Evolutionary conservation across 2,113 vertebrate species (phyloP), one percentile per base, ranked within the genome.

Genomic region (Fukomys damarensis): DNA sequence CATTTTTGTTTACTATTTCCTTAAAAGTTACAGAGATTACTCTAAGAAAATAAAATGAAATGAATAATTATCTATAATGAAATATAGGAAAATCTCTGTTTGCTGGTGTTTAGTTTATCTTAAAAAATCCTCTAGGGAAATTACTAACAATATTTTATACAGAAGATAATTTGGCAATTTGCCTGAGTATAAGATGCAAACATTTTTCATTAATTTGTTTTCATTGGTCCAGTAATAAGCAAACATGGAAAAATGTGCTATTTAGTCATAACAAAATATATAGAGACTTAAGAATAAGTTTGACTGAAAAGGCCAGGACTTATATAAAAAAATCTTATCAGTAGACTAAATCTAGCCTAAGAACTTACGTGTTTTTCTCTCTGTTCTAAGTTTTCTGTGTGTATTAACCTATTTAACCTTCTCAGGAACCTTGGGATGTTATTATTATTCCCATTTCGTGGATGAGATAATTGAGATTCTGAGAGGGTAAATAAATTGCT

Each of bases 221-320:
- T 88, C 12, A 19, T 24, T 85, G 66, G 16, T 38, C 38, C 54
- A 63, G 10, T 82, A 82, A 82, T 94, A 89, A 95, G 9, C 46
- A 65, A 89, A 79, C 7, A 43, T 32, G n/a, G 13, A 83, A 77
- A 95, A 82, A 92, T 91, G 43, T 26, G 35, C 35, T 86, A 54
- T 87, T 91, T 52, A 52, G 61, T 84, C 65, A 17, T 41, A 77
- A 49, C 35, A 93, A 59, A 49, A 19, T 87, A 35, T 83, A 90
- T 93, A 26, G 61, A 91, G 80, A 43, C 58, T 91, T 91, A 85
- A 88, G 61, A 66, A 41, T 87, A 91, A 85, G 49, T 83, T 56
- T 72, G 65, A 63, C 12, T 54, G 84, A 32, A 7, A 72, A 72
- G 54, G 7, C 6, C 32, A 58, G 61, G 56, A 86, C 17, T 82